These are phyloP conservation scores for Cepaea hortensis DNA, from an alignment of 2,888 invertebrate species.

Conservation along the genomic window DNA sequence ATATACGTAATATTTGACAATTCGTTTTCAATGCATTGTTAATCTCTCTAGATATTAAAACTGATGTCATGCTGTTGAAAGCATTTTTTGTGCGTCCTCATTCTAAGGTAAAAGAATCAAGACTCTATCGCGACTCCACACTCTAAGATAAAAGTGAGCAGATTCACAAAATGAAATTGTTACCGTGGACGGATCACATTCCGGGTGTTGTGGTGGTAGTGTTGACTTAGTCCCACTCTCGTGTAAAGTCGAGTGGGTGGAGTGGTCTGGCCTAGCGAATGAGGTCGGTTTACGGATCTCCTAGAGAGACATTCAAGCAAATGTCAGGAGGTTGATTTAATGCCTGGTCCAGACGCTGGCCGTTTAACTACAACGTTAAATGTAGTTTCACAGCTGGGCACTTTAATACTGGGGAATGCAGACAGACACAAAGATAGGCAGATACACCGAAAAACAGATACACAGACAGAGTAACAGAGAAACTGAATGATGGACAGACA, in stretches of 20 bases:
- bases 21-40: too few species aligned
- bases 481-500: background rate
- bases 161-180: too few species aligned
- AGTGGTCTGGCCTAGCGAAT: slow-evolving; percentile 9
- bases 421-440: background rate
- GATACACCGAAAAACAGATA: background rate
- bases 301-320: background rate
- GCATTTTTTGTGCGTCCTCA: too few species aligned
- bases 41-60: too few species aligned
- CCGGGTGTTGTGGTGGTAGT: too few species aligned
- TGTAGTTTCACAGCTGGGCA: background rate
- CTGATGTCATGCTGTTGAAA: too few species aligned
- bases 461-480: background rate
- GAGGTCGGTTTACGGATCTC: background rate
- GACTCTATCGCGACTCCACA: too few species aligned
- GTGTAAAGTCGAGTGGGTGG: background rate
- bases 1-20: too few species aligned
- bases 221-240: too few species aligned
- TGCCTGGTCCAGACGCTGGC: background rate
- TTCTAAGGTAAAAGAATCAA: too few species aligned
- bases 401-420: background rate
- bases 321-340: background rate
- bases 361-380: background rate
- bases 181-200: too few species aligned
- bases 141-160: too few species aligned